Conservation (phyloP, 1,140 invertebrate genomes). For the Caenorhabditis tropicalis region DNA sequence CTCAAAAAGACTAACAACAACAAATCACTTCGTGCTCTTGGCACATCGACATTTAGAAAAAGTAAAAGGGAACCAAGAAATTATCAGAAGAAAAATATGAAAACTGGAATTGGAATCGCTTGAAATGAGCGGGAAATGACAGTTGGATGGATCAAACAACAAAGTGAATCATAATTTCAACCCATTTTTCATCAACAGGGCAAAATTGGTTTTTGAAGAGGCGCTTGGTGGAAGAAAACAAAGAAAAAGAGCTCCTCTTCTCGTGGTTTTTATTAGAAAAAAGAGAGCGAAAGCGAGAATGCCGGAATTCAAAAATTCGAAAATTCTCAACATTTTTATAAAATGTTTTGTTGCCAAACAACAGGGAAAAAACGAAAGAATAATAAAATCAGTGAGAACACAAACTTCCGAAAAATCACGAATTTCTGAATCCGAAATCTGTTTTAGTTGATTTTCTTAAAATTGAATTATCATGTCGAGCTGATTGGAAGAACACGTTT, state of each 20-base stretch:
- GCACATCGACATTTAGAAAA: slow-evolving; percentile 91
- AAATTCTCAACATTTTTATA: not conserved
- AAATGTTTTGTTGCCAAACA: not conserved
- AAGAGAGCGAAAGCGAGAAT: not conserved
- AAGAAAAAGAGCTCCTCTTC: not conserved
- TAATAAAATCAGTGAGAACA: not conserved
- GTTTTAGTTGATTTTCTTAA: not conserved
- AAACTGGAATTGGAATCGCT: not conserved
- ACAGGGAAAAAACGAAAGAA: too few relatives aligned
- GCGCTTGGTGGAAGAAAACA: not conserved
- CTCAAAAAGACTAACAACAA: not conserved
- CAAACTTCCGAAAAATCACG: not conserved
- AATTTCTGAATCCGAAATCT: not conserved
- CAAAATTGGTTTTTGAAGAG: slow-evolving; percentile 29
- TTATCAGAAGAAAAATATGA: not conserved
- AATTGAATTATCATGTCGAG: not conserved
- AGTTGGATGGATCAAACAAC: not conserved
- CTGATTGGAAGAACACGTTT: not conserved
- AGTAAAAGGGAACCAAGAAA: not conserved
- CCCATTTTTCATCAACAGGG: slow-evolving; percentile 13
- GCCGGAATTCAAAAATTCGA: not conserved
- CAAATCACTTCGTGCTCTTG: slow-evolving; percentile 89
- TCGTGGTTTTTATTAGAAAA: slow-evolving; percentile 27
- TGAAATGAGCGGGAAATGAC: not conserved
- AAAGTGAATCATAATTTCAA: slow-evolving; percentile 4